Conservation (phyloP, 2,797 vertebrate genomes). For the Mionectes olivaceus region DNA sequence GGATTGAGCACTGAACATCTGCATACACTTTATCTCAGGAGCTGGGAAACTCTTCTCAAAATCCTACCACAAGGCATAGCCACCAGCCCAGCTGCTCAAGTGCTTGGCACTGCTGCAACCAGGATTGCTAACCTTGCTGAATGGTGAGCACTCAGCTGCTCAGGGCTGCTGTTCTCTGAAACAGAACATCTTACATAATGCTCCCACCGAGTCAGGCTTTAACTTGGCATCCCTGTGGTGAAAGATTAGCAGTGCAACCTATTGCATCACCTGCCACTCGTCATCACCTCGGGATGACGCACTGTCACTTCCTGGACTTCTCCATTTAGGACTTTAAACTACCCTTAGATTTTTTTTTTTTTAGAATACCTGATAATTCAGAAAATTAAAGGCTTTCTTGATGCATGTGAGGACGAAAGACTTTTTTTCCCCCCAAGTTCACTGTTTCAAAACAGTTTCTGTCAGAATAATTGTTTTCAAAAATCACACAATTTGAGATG, state of each 20-base stretch:
- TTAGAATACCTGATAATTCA: neutral
- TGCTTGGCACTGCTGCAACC: neutral
- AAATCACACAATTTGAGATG: neutral
- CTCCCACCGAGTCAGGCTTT: neutral
- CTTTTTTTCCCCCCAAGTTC: neutral
- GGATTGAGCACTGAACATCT: conserved; percentile 24
- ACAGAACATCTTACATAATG: neutral
- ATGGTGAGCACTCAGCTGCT: neutral
- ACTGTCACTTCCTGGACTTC: neutral
- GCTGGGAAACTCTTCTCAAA: neutral
- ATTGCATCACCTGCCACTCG: neutral
- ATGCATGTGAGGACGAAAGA: neutral
- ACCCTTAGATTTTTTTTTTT: too few species aligned
- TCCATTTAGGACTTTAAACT: neutral
- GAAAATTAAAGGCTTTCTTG: neutral
- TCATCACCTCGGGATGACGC: fast-evolving
- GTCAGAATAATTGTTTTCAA: neutral
- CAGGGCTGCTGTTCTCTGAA: neutral
- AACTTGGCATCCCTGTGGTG: neutral
- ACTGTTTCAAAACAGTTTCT: neutral
- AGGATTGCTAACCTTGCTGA: neutral
- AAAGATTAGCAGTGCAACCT: neutral
- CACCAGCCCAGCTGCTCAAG: neutral
- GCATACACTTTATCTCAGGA: conserved; percentile 28
- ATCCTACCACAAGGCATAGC: neutral